Base-by-base conservation (phyloP, 2,888 invertebrate species). In the Oxystoma pomonae region DNA sequence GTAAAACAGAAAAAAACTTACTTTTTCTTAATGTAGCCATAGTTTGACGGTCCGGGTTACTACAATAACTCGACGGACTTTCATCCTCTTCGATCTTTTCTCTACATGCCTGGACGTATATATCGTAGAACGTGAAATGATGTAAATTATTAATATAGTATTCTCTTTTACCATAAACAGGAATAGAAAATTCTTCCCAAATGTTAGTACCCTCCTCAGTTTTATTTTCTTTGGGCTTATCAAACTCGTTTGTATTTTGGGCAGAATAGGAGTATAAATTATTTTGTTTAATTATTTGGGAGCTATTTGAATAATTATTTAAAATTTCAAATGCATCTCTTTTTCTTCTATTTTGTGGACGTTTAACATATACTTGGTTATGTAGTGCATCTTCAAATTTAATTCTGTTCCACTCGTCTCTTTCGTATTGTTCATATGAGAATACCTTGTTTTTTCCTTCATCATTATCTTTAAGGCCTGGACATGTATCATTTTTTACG, bases 311-410 rank as follows among this genome's bases (percentile, higher is more conserved):
- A 19, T 53, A 53, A 5, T 16, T 53, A 16, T 53, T 16, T 3
- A 9, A 7, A 3, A 17, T 17, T 17, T 63, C 57, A 17, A 22
- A 35, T 12, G 50, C 20, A 16, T 59, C 56, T 12, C 55, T 50
- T 21, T 52, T 20, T 35, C 52, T 50, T 7, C 2, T 16, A 7
- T 59, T 57, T 7, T 20, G 20, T n/a, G 22, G 49, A 73, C 75
- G 80, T 73, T 84, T 86, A 1, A 86, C 76, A 73, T 87, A 88
- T 60, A 94, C 88, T 75, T 84, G 84, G 78, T 94, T 93, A 74
- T 93, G 92, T 58, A 95, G 77, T 50, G 87, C 85, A 76, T 94
- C 90, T 78, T 95, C 94, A 76, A 95, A 94, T 20, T 84, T 82
- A 57, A 88, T 90, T 63, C 85, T 81, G 70, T 83, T 83, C 69